A percentile compares a stretch with the other conserved stretches of the same genome.
Conservation (phyloP, 1,140 invertebrate species). For the Drosophila lini region DNA sequence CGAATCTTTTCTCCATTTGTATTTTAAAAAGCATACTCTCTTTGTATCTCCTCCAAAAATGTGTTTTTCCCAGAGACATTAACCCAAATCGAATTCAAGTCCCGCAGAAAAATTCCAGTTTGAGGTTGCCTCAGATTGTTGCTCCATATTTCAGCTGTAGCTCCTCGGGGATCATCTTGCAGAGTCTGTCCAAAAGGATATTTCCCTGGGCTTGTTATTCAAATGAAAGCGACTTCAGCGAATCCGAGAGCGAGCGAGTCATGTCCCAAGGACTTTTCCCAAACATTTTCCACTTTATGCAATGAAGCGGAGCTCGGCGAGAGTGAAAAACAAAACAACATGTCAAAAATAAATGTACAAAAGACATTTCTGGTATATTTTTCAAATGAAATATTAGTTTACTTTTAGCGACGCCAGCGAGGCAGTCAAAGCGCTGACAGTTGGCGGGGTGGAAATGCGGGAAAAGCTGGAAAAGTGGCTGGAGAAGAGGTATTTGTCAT, state of each 20-base stretch:
- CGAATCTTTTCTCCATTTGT: background rate
- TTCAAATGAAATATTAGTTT: constrained; percentile 82
- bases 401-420: constrained; percentile 69
- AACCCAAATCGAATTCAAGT: constrained; percentile 35
- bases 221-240: constrained; percentile 72
- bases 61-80: background rate
- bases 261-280: constrained; percentile 66
- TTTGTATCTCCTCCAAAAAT: background rate
- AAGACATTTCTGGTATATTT: constrained; percentile 80
- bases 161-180: constrained; percentile 29
- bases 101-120: background rate
- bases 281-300: constrained; percentile 69
- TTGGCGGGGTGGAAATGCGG: constrained; percentile 21
- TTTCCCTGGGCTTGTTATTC: constrained; percentile 71
- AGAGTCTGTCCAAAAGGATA: constrained; percentile 51
- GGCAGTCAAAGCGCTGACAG: constrained; percentile 77
- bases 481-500: constrained; percentile 71
- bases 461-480: background rate
- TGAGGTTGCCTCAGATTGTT: constrained; percentile 8
- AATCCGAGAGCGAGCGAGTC: constrained; percentile 51
- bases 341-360: constrained; percentile 82
- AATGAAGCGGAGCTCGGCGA: constrained; percentile 49
- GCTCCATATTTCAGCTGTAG: constrained; percentile 26
- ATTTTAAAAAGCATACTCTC: background rate
- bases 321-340: constrained; percentile 78